Evolutionary conservation across 2,888 invertebrate genomes (phyloP).

Genomic region (Campoplex nolae): DNA sequence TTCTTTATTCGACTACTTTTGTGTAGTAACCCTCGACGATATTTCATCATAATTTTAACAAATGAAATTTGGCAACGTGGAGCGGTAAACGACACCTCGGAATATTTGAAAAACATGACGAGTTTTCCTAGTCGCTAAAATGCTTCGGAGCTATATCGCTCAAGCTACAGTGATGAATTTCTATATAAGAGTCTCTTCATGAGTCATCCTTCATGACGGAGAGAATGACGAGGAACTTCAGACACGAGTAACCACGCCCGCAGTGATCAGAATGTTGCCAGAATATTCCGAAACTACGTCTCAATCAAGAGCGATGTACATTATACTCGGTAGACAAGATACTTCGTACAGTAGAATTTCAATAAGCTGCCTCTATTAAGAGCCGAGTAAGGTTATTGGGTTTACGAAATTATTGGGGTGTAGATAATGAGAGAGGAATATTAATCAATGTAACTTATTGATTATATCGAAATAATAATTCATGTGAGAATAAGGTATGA

Average conservation of each 20-base stretch:
- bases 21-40: not conserved
- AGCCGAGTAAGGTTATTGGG: conserved; percentile 6
- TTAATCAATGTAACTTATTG: not conserved
- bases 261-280: conserved; percentile 11
- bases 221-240: conserved; percentile 26
- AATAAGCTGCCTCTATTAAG: conserved; percentile 17
- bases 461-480: not conserved
- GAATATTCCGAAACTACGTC: conserved; percentile 38
- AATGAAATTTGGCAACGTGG: conserved; percentile 50
- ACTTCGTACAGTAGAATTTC: conserved; percentile 9
- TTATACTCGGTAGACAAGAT: conserved; percentile 16
- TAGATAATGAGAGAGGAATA: not conserved
- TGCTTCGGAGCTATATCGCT: not conserved
- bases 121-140: conserved; percentile 32
- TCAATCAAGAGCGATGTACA: conserved; percentile 1
- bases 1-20: not conserved
- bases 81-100: conserved; percentile 14
- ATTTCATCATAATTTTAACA: not conserved
- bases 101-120: conserved; percentile 40
- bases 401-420: conserved; percentile 2
- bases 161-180: conserved; percentile 8
- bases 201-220: conserved; percentile 31
- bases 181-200: conserved; percentile 9
- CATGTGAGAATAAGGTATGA: not conserved
- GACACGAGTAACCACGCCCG: not conserved